Evolutionary conservation across 2,113 vertebrate genomes (phyloP).

Genomic region (Colius striatus): DNA sequence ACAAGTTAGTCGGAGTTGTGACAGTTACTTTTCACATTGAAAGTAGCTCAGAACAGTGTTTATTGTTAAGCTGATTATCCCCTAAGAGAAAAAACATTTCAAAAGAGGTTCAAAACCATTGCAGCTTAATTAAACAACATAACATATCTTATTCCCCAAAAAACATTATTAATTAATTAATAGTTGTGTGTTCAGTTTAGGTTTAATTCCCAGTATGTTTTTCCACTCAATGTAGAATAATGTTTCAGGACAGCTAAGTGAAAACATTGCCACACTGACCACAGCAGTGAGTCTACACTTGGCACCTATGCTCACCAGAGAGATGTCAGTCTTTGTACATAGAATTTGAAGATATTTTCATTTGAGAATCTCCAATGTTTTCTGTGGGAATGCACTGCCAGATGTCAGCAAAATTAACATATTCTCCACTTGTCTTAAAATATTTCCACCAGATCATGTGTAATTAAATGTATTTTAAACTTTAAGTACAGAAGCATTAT

Average conservation of each 20-base stretch:
- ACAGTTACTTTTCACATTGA: background rate
- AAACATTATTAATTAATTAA: background rate
- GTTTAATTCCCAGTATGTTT: background rate
- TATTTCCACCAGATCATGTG: background rate
- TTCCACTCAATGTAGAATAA: background rate
- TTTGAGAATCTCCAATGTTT: background rate
- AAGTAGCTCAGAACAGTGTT: background rate
- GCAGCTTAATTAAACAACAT: background rate
- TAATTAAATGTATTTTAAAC: background rate
- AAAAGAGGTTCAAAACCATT: background rate
- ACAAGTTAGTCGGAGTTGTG: background rate
- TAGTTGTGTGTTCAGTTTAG: background rate
- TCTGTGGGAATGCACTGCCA: background rate
- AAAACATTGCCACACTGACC: background rate
- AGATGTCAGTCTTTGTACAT: rapidly evolving
- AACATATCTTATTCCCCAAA: rapidly evolving
- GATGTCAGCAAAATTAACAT: background rate
- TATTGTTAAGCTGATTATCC: background rate
- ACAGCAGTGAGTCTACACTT: background rate
- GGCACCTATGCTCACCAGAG: background rate
- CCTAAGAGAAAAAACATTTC: background rate
- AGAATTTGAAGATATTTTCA: background rate
- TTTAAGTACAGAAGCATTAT: background rate
- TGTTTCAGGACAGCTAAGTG: background rate
- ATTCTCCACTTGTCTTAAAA: background rate